Percentiles rank a stretch among this genome's conserved stretches.
phyloP scores from a whole-genome alignment of 2,113 vertebrate genomes.

The Lucifuga dentata region DNA sequence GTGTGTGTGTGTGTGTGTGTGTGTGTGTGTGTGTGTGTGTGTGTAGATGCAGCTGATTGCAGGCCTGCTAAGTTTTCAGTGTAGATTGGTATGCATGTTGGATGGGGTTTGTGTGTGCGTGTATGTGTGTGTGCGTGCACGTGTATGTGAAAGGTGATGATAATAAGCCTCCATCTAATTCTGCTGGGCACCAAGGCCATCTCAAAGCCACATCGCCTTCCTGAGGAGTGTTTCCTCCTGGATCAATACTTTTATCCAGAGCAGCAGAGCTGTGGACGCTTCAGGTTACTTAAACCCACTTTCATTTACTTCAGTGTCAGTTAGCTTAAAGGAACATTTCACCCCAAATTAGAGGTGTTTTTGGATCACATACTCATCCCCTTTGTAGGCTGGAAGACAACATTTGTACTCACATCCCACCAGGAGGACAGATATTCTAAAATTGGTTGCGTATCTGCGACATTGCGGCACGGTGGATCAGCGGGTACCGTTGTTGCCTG shows the following conservation, averaged over 20 bases:
- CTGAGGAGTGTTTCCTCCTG: slow-evolving; percentile 49
- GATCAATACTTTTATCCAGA: slow-evolving; percentile 54
- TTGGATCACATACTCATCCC: too few relatives aligned
- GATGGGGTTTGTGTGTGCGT: slow-evolving; percentile 13
- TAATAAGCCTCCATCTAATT: slow-evolving; percentile 65
- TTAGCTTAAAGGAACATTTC: not conserved
- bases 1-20: not conserved
- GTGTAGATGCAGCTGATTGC: slow-evolving; percentile 16
- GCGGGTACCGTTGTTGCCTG: too few relatives aligned
- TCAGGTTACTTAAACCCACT: not conserved
- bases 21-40: not conserved
- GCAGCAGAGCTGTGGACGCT: slow-evolving; percentile 25
- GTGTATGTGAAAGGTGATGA: slow-evolving; percentile 34
- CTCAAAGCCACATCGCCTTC: slow-evolving; percentile 68
- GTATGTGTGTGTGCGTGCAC: slow-evolving; percentile 19
- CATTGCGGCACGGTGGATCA: too few relatives aligned
- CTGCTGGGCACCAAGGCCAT: slow-evolving; percentile 58
- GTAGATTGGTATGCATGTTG: slow-evolving; percentile 46
- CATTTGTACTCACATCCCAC: too few relatives aligned
- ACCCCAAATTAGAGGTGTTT: too few relatives aligned
- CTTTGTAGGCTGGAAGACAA: too few relatives aligned
- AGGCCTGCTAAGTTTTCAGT: slow-evolving; percentile 24
- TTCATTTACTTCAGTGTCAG: not conserved
- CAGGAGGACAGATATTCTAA: too few relatives aligned
- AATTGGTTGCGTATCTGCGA: too few relatives aligned